Conservation (phyloP, 2,113 vertebrate species). For the Solea senegalensis region DNA sequence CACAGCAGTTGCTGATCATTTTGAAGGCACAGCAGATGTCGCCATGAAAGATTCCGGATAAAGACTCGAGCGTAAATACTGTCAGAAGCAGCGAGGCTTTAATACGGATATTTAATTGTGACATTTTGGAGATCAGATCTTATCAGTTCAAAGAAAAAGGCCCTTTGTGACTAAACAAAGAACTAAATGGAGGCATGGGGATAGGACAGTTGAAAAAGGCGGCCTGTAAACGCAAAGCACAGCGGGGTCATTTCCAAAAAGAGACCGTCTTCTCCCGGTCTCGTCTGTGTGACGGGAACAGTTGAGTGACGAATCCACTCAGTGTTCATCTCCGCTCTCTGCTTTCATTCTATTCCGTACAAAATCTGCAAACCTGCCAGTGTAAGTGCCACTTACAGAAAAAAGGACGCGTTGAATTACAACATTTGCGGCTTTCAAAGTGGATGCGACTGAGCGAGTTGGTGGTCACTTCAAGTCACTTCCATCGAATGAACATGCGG, state of each 20-base stretch:
- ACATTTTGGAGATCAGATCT: slow-evolving; percentile 18
- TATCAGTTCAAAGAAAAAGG: slow-evolving; percentile 8
- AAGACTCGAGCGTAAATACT: slow-evolving; percentile 33
- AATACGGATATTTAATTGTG: slow-evolving; percentile 7
- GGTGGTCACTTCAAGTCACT: slow-evolving; percentile 12
- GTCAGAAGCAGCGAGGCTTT: slow-evolving; percentile 28
- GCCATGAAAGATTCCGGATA: slow-evolving; percentile 23
- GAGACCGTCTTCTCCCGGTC: slow-evolving; percentile 27
- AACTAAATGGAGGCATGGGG: slow-evolving; percentile 29
- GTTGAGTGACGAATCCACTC: slow-evolving; percentile 29
- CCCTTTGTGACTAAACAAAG: slow-evolving; percentile 27
- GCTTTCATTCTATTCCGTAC: slow-evolving; percentile 5
- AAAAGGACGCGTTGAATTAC: background rate
- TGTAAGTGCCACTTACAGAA: background rate
- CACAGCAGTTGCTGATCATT: slow-evolving; percentile 18
- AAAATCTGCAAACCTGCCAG: background rate
- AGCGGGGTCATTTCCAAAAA: slow-evolving; percentile 15
- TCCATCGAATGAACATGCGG: background rate
- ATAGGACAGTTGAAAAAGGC: slow-evolving; percentile 27
- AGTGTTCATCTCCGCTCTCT: background rate
- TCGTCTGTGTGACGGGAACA: background rate
- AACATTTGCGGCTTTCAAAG: background rate
- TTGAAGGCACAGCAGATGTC: slow-evolving; percentile 6
- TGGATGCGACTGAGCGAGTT: slow-evolving; percentile 5
- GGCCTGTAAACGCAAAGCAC: slow-evolving; percentile 27